Base-by-base conservation (phyloP, 1,140 invertebrate species). In the Capitella teleta region DNA sequence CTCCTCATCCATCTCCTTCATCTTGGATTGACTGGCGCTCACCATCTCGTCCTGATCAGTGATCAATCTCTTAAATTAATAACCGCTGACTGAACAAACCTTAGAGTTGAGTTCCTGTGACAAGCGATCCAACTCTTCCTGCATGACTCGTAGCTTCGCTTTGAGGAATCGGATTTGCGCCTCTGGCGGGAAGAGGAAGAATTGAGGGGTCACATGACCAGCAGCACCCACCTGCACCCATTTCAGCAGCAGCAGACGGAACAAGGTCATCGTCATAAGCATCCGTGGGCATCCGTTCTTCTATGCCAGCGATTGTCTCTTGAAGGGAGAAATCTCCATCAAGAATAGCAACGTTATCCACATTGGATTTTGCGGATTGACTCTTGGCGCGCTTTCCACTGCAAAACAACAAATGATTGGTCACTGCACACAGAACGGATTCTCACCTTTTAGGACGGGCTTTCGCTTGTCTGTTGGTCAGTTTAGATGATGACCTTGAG, bases 131-230 rank as follows among this genome's bases (percentile, higher is more conserved):
- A 70, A 40, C 38, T 72, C 68, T 53, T 71, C 70, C 38, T 71
- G 67, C 64, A 69, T 66, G 14, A 71, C 68, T 34, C 65, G 45
- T 16, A 70, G 46, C 49, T 70, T 70, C 8, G 68, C 68, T 49
- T 70, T 71, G 38, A 71, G 55, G 53, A 70, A 70, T 19, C 68
- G 46, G n/a, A 70, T 68, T 28, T 66, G 65, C 6, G 66, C 67
- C 53, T 71, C 68, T 67, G 58, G 19, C 19, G 14, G 19, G 40
- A 34, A 34, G 10, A 34, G n/a, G n/a, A 34, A 34, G 10, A 34
- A 34, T 34, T 10, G 30, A 10, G 30, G 10, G 30, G n/a, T 10
- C 30, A 34, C 10, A n/a, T 34, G 30, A 34, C 30, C n/a, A 34
- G 30, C n/a, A 2, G 28, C 2, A 37, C 21, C 5, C 49, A 68